Evolutionary conservation across 1,140 invertebrate species (phyloP), one percentile per base, ranked within the genome.

Genomic region (Apis dorsata): DNA sequence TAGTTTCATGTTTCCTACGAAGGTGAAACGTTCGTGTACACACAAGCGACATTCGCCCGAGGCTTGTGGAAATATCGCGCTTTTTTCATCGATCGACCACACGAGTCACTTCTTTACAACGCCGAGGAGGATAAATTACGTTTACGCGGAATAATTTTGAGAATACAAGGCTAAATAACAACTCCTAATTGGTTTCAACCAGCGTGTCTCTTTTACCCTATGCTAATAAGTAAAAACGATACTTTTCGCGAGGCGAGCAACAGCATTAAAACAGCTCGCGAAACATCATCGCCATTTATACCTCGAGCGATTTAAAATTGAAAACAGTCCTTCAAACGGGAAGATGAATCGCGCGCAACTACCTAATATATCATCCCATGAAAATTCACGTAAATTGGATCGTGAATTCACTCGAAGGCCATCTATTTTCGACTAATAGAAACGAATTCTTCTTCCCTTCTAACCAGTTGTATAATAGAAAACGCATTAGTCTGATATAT

Each of bases 1-100:
- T 28, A 88, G 87, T 88, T 88, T 88, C 87, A 68, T 81, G 78
- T 88, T 88, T 88, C 87, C 74, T 78, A 63, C 77, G 51, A 86
- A 86, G 85, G 81, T 80, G 80, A 83, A 86, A 79, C 81, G 62
- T 34, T 19, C 17, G 66, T 34, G 63, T 24, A n/a, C n/a, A 73
- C 21, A 68, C 72, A 2, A 7, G 44, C 28, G 49, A 12, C 17
- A 7, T 51, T 62, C 24, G 28, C n/a, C 28, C 21, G 34, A 59
- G 10, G n/a, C 53, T 11, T 59, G 34, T 12, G 57, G n/a, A 57
- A 65, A 60, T n/a, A 13, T 51, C 11, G 1, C 68, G 24, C 59
- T 28, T 72, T 65, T 65, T 51, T 15, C 19, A 2, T 0, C 19
- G 17, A 59, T 59, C 12, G 12, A 73, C 19, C 28, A 17, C 71